Evolutionary conservation across 2,797 vertebrate genomes (phyloP), one percentile per base, ranked within the genome.

Genomic region (Acanthornis magna): DNA sequence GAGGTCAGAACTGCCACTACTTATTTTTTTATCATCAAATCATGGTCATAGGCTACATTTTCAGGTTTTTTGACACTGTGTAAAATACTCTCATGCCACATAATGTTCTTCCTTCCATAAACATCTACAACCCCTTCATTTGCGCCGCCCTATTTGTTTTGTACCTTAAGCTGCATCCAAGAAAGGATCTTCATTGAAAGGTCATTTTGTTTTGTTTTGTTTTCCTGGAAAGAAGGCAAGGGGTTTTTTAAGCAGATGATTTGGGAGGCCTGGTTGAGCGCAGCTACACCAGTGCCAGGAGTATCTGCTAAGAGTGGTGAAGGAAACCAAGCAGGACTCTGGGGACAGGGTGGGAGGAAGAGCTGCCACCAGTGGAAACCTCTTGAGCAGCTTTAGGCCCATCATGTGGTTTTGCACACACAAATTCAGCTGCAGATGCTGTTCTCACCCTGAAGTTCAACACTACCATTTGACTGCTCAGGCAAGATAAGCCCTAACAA

Each of bases 271-370:
- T 80, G 27, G 16, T 13, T 87, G 47, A 73, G 9, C 30, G 20
- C 3, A 2, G 43, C 48, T 6, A 1, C 2, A 3, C 18, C 55
- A 79, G 16, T 19, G 19, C 62, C 71, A 74, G 43, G 38, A 63
- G 3, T 21, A 71, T 22, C 14, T 70, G 25, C 47, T 68, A 57
- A n/a, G 0, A 16, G 1, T 2, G 2, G 26, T 0, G 0, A 54
- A 85, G 30, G 20, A 61, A 55, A 88, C 36, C 1, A 10, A 83
- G 11, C 32, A 66, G 23, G 23, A 76, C 36, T 4, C 23, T 10
- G 12, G 21, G 21, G 11, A 38, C 42, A 42, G 47, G 26, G 10
- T 4, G 5, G 26, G n/a, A 62, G 36, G 19, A 89, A 80, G 21
- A 73, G 3, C 34, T 81, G 43, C 7, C 60, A 65, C 27, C 2